Base-by-base conservation (phyloP, 2,888 invertebrate genomes). In the Ochropleura leucogaster region DNA sequence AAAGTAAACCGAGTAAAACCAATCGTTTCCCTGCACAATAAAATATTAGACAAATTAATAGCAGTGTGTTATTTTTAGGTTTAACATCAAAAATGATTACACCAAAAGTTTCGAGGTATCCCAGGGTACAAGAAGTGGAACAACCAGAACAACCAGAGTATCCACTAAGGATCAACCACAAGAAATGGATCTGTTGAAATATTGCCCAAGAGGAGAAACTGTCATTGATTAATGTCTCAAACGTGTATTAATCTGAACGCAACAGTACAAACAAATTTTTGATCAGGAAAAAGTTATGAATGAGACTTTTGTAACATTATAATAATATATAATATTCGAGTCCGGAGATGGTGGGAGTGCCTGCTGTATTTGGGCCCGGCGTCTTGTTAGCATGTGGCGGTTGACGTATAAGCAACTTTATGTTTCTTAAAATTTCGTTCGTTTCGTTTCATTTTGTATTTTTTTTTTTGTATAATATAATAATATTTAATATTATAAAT, bases 11-110 rank as follows among this genome's bases (percentile, higher is more conserved):
- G 5, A 12, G 4, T 70, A 1, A 40, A 69, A 4, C 18, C 5
- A 6, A n/a, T 57, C 42, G 7, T n/a, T 40, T 9, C 12, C 20
- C 10, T 77, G 20, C 8, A 8, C 70, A 74, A 57, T 3, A 30
- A 30, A 30, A 2, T 30, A 30, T 30, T 30, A 3, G 30, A 30
- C 30, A 30, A 30, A 3, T 40, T 65, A 46, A 72, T 55, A 55
- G 1, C 18, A 30, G 30, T 40, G 0, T 55, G 8, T 76, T 55
- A 57, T 77, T 80, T 81, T 67, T 12, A 81, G 81, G 68, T 80
- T 80, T 7, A 55, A 80, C 44, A 62, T 84, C 62, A 70, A 74
- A 4, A 65, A 64, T n/a, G 0, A n/a, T 10, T 80, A 30, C 18
- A 65, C 12, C 30, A 42, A n/a, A n/a, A 51, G n/a, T 4, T 16